Percentiles rank a stretch among this genome's conserved stretches.
Conservation (phyloP, 1,140 invertebrate species). For the Trichonephila clavata region DNA sequence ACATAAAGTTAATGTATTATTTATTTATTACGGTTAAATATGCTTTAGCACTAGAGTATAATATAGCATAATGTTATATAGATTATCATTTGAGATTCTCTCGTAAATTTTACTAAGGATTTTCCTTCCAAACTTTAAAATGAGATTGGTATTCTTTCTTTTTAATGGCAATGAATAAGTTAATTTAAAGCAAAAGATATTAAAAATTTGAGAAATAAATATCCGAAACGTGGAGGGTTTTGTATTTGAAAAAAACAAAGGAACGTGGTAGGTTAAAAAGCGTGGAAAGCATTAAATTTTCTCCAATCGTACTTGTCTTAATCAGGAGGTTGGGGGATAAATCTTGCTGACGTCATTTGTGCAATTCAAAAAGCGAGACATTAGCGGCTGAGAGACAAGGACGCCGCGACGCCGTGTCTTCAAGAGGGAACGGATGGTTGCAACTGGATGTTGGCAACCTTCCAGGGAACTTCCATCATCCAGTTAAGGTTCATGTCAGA, state of each 20-base stretch:
- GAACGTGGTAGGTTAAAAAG: not conserved
- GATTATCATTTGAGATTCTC: too few relatives aligned
- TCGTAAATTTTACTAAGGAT: too few relatives aligned
- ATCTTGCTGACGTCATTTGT: conserved; percentile 71
- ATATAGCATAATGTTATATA: too few relatives aligned
- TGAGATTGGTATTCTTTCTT: too few relatives aligned
- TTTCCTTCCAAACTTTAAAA: too few relatives aligned
- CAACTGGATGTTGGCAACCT: conserved; percentile 67
- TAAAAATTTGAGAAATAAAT: too few relatives aligned
- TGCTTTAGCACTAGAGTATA: too few relatives aligned
- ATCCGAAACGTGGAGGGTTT: not conserved
- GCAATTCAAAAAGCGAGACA: conserved; percentile 74
- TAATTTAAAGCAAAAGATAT: too few relatives aligned
- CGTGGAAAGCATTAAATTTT: conserved; percentile 33
- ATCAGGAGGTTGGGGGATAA: conserved; percentile 55
- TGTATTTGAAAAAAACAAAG: not conserved
- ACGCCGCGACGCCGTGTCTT: conserved; percentile 67
- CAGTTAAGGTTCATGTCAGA: conserved; percentile 76
- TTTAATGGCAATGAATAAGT: too few relatives aligned
- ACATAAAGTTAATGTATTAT: too few relatives aligned
- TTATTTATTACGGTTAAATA: too few relatives aligned
- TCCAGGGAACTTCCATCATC: conserved; percentile 75
- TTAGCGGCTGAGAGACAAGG: conserved; percentile 73
- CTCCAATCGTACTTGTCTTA: conserved; percentile 60
- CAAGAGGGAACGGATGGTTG: conserved; percentile 66